A percentile compares a stretch with the other conserved stretches of the same genome.
These are phyloP conservation scores for Ploceus nigricollis DNA, from an alignment of 2,113 vertebrate genomes.

Conservation along the genomic window DNA sequence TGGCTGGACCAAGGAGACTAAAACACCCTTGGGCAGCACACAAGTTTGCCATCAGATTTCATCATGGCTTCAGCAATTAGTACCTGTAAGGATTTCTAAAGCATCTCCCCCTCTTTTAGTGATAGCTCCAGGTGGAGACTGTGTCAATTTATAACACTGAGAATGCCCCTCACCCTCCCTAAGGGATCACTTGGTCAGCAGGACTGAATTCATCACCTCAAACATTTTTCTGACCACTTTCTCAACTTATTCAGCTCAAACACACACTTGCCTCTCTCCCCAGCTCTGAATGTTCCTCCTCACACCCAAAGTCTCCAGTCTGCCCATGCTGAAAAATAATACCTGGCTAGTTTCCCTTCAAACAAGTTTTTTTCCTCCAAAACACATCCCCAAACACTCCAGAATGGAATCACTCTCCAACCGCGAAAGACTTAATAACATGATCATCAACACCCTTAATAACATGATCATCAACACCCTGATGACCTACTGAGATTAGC, in stretches of 20 bases:
- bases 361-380: neutral
- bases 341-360: neutral
- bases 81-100: neutral
- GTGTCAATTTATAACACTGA: neutral
- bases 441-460: neutral
- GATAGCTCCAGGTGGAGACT: neutral
- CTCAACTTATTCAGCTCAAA: neutral
- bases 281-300: neutral
- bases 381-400: neutral
- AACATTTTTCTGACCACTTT: neutral
- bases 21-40: neutral
- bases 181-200: neutral
- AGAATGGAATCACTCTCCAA: neutral
- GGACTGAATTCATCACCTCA: neutral
- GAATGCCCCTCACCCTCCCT: neutral
- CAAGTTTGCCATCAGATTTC: neutral
- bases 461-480: neutral
- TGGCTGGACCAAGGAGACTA: neutral
- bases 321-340: neutral
- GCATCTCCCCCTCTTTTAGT: neutral
- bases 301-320: neutral
- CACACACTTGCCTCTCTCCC: neutral
- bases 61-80: neutral
- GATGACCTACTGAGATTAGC: neutral
- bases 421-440: neutral